phyloP scores from a whole-genome alignment of 2,113 vertebrate species.

The Amazona guildingii region DNA sequence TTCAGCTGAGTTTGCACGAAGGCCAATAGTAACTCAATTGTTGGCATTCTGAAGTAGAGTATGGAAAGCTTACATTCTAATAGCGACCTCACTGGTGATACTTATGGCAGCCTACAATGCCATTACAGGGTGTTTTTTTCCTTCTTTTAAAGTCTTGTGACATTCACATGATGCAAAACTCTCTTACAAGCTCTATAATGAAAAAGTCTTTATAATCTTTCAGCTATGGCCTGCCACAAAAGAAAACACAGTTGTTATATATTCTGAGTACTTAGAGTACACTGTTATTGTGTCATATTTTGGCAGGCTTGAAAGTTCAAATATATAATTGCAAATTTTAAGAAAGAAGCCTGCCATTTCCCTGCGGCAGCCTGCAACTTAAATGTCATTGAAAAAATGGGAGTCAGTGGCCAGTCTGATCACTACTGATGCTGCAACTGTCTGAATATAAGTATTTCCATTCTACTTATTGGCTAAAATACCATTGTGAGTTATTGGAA shows the following conservation, averaged over 20 bases:
- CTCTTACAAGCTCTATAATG: background rate
- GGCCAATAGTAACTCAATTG: background rate
- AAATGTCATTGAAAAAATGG: background rate
- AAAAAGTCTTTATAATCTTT: background rate
- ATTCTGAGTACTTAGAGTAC: background rate
- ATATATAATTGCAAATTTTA: background rate
- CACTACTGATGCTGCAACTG: background rate
- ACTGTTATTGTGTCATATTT: background rate
- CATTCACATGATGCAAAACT: background rate
- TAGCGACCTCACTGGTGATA: background rate
- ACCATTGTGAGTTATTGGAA: background rate
- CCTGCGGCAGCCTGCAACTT: background rate
- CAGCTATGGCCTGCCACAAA: background rate
- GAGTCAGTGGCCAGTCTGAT: background rate
- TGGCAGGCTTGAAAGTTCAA: conserved; percentile 4
- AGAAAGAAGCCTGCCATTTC: background rate
- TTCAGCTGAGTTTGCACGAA: background rate
- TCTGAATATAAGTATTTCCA: background rate
- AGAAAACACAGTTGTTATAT: background rate
- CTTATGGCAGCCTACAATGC: background rate
- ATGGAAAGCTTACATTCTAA: background rate
- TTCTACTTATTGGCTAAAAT: background rate
- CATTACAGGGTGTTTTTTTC: background rate
- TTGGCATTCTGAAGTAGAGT: background rate
- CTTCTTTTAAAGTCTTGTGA: background rate